phyloP scores from a whole-genome alignment of 92 coral and sea anemone species.

The Nematostella vectensis region DNA sequence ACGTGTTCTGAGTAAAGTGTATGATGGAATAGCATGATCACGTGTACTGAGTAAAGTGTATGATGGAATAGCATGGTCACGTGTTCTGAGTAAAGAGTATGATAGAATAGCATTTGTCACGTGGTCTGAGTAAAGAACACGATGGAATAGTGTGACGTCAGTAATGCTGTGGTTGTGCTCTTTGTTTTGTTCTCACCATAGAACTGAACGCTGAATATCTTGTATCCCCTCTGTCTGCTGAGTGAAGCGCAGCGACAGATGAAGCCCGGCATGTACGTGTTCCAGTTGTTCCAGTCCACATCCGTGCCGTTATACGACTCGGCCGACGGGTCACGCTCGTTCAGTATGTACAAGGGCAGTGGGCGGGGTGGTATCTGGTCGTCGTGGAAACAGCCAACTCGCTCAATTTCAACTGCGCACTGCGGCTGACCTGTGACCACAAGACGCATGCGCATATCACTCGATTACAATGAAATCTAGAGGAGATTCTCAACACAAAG shows the following conservation, averaged over 20 bases:
- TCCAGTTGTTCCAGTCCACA: conserved; percentile 66
- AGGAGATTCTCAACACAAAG: too few relatives aligned
- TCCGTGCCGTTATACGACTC: conserved; percentile 48
- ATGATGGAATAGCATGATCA: too few relatives aligned
- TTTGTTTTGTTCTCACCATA: conserved; percentile 28
- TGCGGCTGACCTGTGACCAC: conserved; percentile 35
- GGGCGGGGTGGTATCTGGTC: conserved; percentile 55
- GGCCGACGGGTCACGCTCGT: conserved; percentile 48
- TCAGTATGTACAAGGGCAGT: conserved; percentile 54
- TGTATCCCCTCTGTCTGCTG: conserved; percentile 34
- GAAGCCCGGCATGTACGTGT: conserved; percentile 57
- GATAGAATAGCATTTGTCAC: too few relatives aligned
- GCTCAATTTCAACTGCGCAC: conserved; percentile 42
- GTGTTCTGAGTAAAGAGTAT: too few relatives aligned
- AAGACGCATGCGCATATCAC: not conserved
- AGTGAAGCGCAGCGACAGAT: conserved; percentile 63
- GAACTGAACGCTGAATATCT: conserved; percentile 57
- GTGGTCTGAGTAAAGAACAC: too few relatives aligned
- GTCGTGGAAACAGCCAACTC: conserved; percentile 61
- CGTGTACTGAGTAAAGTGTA: too few relatives aligned
- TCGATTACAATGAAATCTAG: not conserved
- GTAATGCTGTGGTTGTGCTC: too few relatives aligned
- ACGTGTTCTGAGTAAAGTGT: too few relatives aligned
- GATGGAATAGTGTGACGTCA: too few relatives aligned
- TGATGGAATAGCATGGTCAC: too few relatives aligned